phyloP scores from a whole-genome alignment of 2,797 vertebrate genomes.

The Psittacula derbiana region DNA sequence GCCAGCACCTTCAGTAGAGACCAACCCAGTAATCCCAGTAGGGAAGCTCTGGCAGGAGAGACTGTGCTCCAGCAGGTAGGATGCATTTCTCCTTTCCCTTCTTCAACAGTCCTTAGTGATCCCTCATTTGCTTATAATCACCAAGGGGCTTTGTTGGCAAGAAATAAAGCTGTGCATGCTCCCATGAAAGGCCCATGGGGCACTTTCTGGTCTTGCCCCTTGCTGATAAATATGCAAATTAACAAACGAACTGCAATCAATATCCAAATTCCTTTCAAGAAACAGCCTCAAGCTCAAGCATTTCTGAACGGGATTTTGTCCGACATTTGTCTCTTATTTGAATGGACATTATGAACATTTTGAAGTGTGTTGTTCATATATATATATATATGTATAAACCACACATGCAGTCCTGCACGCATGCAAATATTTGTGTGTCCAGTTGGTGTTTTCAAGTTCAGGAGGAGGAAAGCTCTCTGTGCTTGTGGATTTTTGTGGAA shows the following conservation, averaged over 20 bases:
- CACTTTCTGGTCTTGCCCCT: not conserved
- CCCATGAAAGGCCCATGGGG: not conserved
- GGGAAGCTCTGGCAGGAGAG: not conserved
- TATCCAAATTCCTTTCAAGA: conserved; percentile 60
- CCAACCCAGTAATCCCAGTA: not conserved
- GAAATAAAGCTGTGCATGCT: not conserved
- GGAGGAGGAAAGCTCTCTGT: not conserved
- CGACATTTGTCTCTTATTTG: conserved; percentile 58
- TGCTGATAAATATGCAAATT: conserved; percentile 69
- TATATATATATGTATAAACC: not conserved
- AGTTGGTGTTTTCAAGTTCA: not conserved
- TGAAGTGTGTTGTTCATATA: not conserved
- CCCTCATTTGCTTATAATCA: conserved; percentile 57
- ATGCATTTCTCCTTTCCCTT: not conserved
- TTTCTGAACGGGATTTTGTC: not conserved
- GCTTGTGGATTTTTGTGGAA: not conserved
- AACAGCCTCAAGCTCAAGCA: not conserved
- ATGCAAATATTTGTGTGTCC: not conserved
- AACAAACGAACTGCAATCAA: conserved; percentile 60
- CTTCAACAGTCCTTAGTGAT: not conserved
- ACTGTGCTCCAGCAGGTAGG: not conserved
- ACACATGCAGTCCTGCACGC: not conserved
- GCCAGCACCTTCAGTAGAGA: not conserved
- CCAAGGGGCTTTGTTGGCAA: conserved; percentile 6
- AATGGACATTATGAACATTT: not conserved